A percentile compares a stretch with the other conserved stretches of the same genome.
Conservation (phyloP, 2,113 vertebrate species). For the Strix uralensis region DNA sequence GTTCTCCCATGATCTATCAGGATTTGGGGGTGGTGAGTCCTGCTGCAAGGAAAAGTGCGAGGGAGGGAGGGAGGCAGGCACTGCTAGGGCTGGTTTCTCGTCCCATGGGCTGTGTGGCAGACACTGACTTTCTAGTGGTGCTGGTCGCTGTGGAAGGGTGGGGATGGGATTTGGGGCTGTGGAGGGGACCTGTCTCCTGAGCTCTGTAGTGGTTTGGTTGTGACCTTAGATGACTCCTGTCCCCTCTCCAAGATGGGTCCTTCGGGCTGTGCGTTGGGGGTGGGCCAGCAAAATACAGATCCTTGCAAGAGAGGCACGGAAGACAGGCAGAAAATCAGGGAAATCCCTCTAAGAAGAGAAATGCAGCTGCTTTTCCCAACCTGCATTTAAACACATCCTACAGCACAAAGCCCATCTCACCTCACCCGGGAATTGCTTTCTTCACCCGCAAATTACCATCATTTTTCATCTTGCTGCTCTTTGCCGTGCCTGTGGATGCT, state of each 20-base stretch:
- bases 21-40: neutral
- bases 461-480: neutral
- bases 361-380: neutral
- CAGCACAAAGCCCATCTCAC: neutral
- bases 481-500: accelerated
- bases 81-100: neutral
- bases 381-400: neutral
- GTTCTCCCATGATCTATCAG: neutral
- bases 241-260: neutral
- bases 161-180: neutral
- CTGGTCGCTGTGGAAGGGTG: neutral
- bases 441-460: neutral
- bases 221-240: neutral
- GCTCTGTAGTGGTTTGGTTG: neutral
- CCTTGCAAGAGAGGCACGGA: neutral
- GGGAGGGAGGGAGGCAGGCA: neutral
- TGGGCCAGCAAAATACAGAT: neutral
- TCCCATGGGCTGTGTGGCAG: neutral
- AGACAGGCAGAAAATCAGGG: neutral
- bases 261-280: neutral
- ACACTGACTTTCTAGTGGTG: neutral
- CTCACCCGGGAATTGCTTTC: neutral
- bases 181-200: neutral
- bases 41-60: accelerated
- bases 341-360: neutral